Percentiles rank a stretch among this genome's conserved stretches.
These are phyloP conservation scores for Okapia johnstoni DNA, from an alignment of 2,113 vertebrate species.

Conservation along the genomic window DNA sequence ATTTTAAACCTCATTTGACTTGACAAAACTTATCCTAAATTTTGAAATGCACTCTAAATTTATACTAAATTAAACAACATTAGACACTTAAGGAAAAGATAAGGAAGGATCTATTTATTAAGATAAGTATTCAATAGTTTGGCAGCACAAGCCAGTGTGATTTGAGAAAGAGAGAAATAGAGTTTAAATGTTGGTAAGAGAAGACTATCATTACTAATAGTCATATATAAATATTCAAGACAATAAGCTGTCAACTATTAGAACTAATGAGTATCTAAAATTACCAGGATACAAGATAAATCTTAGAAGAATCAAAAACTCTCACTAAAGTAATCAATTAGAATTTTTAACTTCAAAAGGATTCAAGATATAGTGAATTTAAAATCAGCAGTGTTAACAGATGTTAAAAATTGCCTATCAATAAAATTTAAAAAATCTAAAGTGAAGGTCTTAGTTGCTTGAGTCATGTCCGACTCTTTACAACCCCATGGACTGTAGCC, in stretches of 20 bases:
- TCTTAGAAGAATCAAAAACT: not conserved
- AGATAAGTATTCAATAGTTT: not conserved
- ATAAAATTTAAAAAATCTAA: not conserved
- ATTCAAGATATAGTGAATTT: not conserved
- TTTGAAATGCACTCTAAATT: not conserved
- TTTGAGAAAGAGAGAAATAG: not conserved
- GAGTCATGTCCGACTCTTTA: not conserved
- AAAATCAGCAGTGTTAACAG: not conserved
- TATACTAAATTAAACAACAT: not conserved
- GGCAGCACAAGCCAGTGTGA: not conserved
- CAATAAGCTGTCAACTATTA: not conserved
- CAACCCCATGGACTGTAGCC: not conserved
- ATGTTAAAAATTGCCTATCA: not conserved
- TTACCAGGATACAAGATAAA: not conserved
- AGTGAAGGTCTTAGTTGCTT: not conserved
- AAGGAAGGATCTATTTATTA: not conserved
- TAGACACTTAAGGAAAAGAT: not conserved
- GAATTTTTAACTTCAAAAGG: not conserved
- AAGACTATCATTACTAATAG: not conserved
- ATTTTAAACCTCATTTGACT: not conserved
- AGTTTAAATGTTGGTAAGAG: not conserved
- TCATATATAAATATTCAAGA: not conserved
- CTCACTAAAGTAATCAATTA: not conserved
- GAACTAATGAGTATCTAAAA: not conserved
- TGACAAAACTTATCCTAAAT: not conserved